phyloP scores from a whole-genome alignment of 2,113 vertebrate genomes.

The Thunnus maccoyii region DNA sequence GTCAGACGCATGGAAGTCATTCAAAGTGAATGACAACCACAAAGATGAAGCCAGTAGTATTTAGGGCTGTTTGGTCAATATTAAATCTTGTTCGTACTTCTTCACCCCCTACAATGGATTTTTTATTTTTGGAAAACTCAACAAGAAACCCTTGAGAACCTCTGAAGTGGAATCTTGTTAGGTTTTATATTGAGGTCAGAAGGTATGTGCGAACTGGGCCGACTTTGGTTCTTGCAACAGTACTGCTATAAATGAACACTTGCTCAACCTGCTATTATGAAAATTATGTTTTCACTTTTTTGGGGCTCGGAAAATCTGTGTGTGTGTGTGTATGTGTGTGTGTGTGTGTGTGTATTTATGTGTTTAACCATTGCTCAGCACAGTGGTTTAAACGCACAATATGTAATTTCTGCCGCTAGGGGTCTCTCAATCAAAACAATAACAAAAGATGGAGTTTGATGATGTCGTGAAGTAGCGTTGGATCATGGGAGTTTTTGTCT shows the following conservation, averaged over 20 bases:
- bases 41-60: conserved; percentile 49
- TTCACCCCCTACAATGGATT: conserved; percentile 43
- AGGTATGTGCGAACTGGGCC: conserved; percentile 64
- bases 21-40: conserved; percentile 40
- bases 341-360: conserved; percentile 26
- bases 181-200: conserved; percentile 66
- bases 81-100: conserved; percentile 45
- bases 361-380: conserved; percentile 49
- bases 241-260: conserved; percentile 75
- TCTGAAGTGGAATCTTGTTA: conserved; percentile 63
- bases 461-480: no score
- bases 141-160: conserved; percentile 54
- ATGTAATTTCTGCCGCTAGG: no score
- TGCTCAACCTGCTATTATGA: conserved; percentile 79
- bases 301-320: conserved; percentile 52
- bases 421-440: no score
- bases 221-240: conserved; percentile 62
- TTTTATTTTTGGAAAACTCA: conserved; percentile 69
- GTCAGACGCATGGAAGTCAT: conserved; percentile 64
- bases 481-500: no score
- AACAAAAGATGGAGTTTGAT: no score
- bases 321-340: conserved; percentile 33
- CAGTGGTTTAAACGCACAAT: conserved; percentile 5
- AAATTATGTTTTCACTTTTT: conserved; percentile 75
- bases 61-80: conserved; percentile 55